Percentiles rank a stretch among this genome's conserved stretches.
Conservation (phyloP, 2,797 vertebrate species). For the Crotalus adamanteus region DNA sequence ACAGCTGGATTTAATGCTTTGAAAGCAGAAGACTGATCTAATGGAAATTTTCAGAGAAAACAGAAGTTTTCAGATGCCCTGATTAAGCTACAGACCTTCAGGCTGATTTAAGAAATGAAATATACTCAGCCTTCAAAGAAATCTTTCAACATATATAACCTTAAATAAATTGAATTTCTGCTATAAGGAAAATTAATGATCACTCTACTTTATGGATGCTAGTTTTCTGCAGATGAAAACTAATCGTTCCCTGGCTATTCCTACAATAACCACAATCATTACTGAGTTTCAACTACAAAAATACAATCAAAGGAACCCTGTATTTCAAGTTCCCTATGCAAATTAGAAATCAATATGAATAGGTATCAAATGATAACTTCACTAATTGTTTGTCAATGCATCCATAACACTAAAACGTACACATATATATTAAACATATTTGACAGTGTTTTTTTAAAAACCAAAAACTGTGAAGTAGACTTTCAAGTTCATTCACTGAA, state of each 20-base stretch:
- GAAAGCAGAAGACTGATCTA: not conserved
- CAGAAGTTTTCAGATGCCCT: not conserved
- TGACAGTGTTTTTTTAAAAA: not conserved
- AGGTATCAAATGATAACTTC: not conserved
- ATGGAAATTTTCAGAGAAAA: slow-evolving; percentile 6
- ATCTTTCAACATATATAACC: slow-evolving; percentile 1
- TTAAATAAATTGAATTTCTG: slow-evolving; percentile 3
- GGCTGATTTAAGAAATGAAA: slow-evolving; percentile 8
- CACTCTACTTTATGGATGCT: not conserved
- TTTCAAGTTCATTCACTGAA: not conserved
- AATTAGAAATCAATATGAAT: not conserved
- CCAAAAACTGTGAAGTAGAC: not conserved
- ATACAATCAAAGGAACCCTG: not conserved
- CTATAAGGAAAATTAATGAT: slow-evolving; percentile 8
- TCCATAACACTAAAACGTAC: not conserved
- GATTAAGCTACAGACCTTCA: not conserved
- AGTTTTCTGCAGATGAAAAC: not conserved
- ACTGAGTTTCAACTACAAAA: not conserved
- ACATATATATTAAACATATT: not conserved
- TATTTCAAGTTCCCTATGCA: not conserved
- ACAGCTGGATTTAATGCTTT: not conserved
- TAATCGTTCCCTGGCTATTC: not conserved
- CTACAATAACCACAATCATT: slow-evolving; percentile 3
- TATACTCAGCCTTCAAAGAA: slow-evolving; percentile 14
- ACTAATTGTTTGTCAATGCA: not conserved